Conservation (phyloP, 2,888 invertebrate genomes). For the Maniola hyperantus region DNA sequence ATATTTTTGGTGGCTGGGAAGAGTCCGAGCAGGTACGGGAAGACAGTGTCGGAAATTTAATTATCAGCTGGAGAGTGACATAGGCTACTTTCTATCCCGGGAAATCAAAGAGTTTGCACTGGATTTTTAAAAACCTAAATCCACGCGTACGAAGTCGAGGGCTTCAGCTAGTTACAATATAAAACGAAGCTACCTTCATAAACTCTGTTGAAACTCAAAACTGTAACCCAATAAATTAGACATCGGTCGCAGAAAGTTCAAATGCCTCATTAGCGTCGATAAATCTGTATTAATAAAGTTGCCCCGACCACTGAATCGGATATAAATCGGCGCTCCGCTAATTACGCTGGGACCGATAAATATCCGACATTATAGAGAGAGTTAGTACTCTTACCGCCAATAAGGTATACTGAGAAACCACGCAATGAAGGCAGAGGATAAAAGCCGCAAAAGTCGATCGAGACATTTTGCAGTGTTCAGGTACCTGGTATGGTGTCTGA, state of each 20-base stretch:
- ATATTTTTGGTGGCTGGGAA: neutral
- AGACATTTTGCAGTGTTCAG: no score
- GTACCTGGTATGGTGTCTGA: no score
- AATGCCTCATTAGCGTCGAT: conserved; percentile 59
- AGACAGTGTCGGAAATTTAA: no score
- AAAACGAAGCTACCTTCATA: neutral
- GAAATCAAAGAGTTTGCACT: no score
- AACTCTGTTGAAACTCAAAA: conserved; percentile 7
- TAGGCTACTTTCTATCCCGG: no score
- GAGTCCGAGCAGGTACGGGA: no score
- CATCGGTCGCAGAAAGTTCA: conserved; percentile 43
- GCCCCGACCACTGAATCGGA: conserved; percentile 49
- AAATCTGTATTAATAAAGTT: conserved; percentile 52
- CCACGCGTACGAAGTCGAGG: no score
- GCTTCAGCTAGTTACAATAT: no score
- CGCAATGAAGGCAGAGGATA: no score
- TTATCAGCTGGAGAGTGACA: no score
- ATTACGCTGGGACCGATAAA: conserved; percentile 74
- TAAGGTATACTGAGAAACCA: neutral
- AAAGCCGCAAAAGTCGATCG: no score
- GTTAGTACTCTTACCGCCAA: conserved; percentile 65
- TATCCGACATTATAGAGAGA: conserved; percentile 69
- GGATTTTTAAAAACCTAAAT: no score
- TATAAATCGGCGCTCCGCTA: conserved; percentile 70
- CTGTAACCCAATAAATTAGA: conserved; percentile 35